phyloP scores from a whole-genome alignment of 2,797 vertebrate genomes.

The Cheirogaleus major region DNA sequence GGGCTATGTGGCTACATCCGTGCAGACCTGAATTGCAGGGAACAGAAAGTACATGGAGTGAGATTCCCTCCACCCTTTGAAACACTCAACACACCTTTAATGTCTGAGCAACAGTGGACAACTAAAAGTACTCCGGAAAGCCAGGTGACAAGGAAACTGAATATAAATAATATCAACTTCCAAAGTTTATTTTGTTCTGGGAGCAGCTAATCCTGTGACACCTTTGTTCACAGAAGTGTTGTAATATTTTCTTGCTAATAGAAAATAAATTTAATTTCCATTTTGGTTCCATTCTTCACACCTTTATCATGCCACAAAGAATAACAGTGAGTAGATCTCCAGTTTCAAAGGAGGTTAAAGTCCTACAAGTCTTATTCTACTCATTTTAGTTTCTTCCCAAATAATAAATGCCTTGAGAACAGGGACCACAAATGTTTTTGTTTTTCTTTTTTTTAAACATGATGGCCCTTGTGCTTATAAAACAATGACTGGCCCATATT shows the following conservation, averaged over 20 bases:
- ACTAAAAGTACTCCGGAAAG: neutral
- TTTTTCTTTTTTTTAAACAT: neutral
- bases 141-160: neutral
- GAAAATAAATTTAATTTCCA: constrained; percentile 31
- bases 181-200: constrained; percentile 16
- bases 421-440: neutral
- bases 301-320: neutral
- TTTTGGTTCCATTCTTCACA: constrained; percentile 6
- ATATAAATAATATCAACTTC: neutral
- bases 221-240: neutral
- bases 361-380: neutral
- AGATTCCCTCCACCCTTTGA: neutral
- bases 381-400: neutral
- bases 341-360: neutral
- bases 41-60: neutral
- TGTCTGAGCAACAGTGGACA: neutral
- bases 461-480: neutral
- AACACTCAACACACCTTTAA: neutral
- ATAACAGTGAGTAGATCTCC: neutral
- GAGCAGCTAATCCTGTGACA: neutral
- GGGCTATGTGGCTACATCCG: neutral
- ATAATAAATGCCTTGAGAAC: neutral
- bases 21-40: neutral
- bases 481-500: neutral
- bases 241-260: neutral